Base-by-base conservation (phyloP, 1,140 invertebrate species). In the Calycopis cecrops region DNA sequence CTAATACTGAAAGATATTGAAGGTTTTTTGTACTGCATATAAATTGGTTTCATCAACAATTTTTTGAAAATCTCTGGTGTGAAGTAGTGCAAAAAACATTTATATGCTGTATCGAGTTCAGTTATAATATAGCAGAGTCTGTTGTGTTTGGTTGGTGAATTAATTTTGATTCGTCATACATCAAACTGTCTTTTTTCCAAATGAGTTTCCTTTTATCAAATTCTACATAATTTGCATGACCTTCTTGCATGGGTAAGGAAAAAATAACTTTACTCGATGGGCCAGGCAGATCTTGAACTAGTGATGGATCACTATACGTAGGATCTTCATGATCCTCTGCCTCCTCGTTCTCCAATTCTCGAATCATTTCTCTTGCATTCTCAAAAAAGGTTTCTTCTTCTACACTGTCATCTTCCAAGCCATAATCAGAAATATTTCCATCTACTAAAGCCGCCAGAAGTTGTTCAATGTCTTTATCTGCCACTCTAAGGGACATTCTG, bases 171-270 rank as follows among this genome's bases (percentile, higher is more conserved):
- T 63, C 57, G 54, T 66, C 65, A 62, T 37, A 67, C 42, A 61
- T 14, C 52, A 71, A 60, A 62, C 57, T 63, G 54, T 62, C 61
- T 57, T 63, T 68, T 71, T 72, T 69, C 69, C 63, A 72, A 67
- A 72, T 65, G 18, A 67, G 60, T 55, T 62, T 67, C 49, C 62
- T 65, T 67, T 64, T 73, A 63, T 73, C 63, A 66, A 71, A 70
- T 4, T 63, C 57, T 62, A 63, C 63, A 69, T 61, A 59, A 48
- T 42, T 1, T 33, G 21, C 47, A 65, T 62, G 52, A 57, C 51
- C 55, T 68, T 65, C 58, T 63, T 68, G 57, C 62, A 62, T 65
- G 57, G 55, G 40, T 68, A 64, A 67, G 55, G 57, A 64, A 67
- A 57, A n/a, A 67, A 64, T 55, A 62, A 48, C 21, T 68, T 68